Base-by-base conservation (phyloP, 2,888 invertebrate genomes). In the Argyresthia albistria region DNA sequence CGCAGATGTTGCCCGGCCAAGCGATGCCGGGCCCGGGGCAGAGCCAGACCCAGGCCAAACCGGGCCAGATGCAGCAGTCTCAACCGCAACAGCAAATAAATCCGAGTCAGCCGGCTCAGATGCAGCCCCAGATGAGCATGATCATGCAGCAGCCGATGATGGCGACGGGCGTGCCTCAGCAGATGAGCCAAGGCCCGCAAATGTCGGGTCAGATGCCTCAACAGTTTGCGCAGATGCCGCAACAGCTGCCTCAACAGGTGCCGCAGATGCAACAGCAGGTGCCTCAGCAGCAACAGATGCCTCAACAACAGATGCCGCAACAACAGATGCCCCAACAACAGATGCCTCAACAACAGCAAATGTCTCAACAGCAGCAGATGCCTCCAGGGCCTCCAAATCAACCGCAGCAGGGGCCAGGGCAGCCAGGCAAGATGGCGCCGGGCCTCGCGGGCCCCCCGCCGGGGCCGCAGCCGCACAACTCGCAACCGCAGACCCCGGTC, bases 401-500 rank as follows among this genome's bases (percentile, higher is more conserved):
- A 12, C 66, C 59, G 39, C 54, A 46, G 55, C 46, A 59, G 43
- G 58, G 62, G 55, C 53, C 60, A 14, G 68, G 63, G 3, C 74
- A 67, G 52, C 65, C 60, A 7, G 53, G 64, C 37, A 71, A 69
- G 58, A 62, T 64, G 2, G 69, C 65, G 39, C 71, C 67, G 3
- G 68, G 64, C 37, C 63, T 59, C 42, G 35, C n/a, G 14, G 35
- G 10, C 7, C 51, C 60, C 16, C 61, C 60, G 42, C 55, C 58
- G 36, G 58, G 50, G 15, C 66, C 59, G 55, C 57, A 53, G 52
- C 62, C 58, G 53, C 66, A 62, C 55, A 58, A 61, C 0, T 70
- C 69, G 54, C 76, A 72, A 54, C 58, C 61, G 4, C 83, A 74
- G 58, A 73, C 80, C 1, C 69, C 75, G 0, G 68, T 71, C 0